Evolutionary conservation across 2,888 invertebrate genomes (phyloP), one percentile per base, ranked within the genome.

Genomic region (Scaptodrosophila latifasciaeformis): DNA sequence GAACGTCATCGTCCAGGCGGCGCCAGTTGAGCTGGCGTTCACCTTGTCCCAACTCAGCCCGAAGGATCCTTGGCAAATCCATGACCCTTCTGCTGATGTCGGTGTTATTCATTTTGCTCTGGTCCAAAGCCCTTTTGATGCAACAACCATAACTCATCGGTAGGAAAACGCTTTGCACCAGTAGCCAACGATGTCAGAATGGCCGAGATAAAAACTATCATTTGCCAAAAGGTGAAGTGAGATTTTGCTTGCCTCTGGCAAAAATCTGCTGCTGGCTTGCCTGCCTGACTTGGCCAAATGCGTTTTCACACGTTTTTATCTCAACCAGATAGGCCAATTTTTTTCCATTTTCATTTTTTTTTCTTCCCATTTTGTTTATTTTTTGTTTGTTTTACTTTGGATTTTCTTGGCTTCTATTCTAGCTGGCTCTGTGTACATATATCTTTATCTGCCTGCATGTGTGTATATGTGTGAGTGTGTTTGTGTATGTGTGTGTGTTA

Each of bases 261-360:
- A 62, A 57, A 57, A 50, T 15, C 27, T 52, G 53, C 51, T 42
- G 42, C 35, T 45, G 2, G 35, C 0, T 6, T 15, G 21, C n/a
- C 21, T 49, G 43, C 54, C 37, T 54, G 50, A 56, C 56, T 50
- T 48, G 65, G 50, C 67, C 80, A 79, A 77, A 79, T 77, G 72
- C 52, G 65, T 64, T 72, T 77, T 74, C 77, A 74, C 72, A 74
- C 72, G 80, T 77, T 79, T 79, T 74, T 74, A 70, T 79, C 21
- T 34, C 40, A 31, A 40, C 15, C 27, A 1, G 13, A 12, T 17
- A 9, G 17, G 15, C 37, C 3, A 13, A 2, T 17, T 37, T 13
- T 37, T 37, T 17, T 17, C 7, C 37, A 15, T 17, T 13, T 17
- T n/a, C n/a, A n/a, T n/a, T n/a, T n/a, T n/a, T n/a, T n/a, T n/a